Percentiles rank a stretch among this genome's conserved stretches.
These are phyloP conservation scores for Phaethon lepturus DNA, from an alignment of 2,113 vertebrate genomes.

Conservation along the genomic window DNA sequence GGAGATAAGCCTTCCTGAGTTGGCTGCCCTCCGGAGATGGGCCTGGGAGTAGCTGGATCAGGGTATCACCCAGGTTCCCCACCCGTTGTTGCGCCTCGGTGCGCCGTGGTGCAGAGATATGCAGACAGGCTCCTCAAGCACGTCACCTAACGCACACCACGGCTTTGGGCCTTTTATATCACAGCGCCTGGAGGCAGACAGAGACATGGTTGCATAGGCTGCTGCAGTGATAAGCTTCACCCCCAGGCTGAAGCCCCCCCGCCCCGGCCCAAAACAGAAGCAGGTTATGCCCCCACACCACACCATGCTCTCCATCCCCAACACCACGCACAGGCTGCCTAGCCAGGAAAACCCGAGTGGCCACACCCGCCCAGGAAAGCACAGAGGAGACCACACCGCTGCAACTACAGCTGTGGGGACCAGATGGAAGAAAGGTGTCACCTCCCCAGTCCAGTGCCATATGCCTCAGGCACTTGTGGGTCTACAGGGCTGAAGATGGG, in stretches of 20 bases:
- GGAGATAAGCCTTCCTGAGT: neutral
- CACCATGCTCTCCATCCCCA: neutral
- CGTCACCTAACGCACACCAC: accelerated
- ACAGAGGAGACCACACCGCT: neutral
- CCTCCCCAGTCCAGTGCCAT: neutral
- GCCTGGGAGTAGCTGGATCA: neutral
- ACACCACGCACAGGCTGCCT: accelerated
- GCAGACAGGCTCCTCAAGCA: neutral
- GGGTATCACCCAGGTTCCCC: neutral
- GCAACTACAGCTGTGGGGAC: neutral
- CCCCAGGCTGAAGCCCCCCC: neutral
- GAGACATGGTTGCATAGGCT: neutral
- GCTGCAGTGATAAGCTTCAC: neutral
- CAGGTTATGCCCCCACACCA: neutral
- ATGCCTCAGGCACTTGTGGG: neutral
- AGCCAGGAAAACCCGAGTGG: neutral
- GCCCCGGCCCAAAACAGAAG: neutral
- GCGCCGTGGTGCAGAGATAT: accelerated
- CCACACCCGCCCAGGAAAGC: neutral
- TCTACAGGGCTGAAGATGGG: neutral
- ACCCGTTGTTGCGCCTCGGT: accelerated
- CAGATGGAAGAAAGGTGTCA: neutral
- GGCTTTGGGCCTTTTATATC: neutral
- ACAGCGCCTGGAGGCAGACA: accelerated
- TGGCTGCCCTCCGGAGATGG: neutral